These are phyloP conservation scores for Crotophaga sulcirostris DNA, from an alignment of 2,113 vertebrate species.

Conservation along the genomic window DNA sequence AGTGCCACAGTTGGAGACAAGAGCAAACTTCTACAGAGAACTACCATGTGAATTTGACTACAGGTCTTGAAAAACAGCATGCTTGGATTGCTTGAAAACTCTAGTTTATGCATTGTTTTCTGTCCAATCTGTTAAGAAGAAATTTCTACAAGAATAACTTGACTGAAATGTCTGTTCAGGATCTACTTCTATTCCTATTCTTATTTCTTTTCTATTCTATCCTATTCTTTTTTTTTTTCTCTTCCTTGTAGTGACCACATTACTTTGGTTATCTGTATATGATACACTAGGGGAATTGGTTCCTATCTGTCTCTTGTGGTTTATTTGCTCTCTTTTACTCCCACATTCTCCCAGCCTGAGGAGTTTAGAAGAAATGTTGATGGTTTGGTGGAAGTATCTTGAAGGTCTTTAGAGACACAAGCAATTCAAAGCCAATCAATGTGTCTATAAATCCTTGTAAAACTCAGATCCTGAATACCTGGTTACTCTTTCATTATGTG, in stretches of 20 bases:
- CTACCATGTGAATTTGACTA: neutral
- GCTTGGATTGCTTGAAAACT: neutral
- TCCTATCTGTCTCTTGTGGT: neutral
- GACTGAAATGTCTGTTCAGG: neutral
- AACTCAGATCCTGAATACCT: conserved; percentile 12
- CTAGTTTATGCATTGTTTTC: neutral
- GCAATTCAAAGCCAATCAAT: conserved; percentile 30
- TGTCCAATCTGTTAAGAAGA: neutral
- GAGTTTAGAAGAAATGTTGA: neutral
- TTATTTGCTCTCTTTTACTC: neutral
- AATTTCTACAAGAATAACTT: neutral
- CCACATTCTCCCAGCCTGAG: neutral
- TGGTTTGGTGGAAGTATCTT: neutral
- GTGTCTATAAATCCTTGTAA: conserved; percentile 46
- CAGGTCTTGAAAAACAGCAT: neutral
- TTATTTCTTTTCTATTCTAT: neutral
- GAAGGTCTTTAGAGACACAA: conserved; percentile 36
- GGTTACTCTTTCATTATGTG: conserved; percentile 3
- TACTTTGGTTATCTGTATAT: neutral
- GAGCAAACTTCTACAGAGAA: neutral
- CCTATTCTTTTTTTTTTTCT: neutral
- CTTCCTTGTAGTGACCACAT: neutral
- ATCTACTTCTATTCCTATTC: neutral
- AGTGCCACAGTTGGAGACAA: conserved; percentile 34
- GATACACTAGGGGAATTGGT: neutral